A percentile compares a stretch with the other conserved stretches of the same genome.
Conservation (phyloP, 2,888 invertebrate species). For the Eurois occulta region DNA sequence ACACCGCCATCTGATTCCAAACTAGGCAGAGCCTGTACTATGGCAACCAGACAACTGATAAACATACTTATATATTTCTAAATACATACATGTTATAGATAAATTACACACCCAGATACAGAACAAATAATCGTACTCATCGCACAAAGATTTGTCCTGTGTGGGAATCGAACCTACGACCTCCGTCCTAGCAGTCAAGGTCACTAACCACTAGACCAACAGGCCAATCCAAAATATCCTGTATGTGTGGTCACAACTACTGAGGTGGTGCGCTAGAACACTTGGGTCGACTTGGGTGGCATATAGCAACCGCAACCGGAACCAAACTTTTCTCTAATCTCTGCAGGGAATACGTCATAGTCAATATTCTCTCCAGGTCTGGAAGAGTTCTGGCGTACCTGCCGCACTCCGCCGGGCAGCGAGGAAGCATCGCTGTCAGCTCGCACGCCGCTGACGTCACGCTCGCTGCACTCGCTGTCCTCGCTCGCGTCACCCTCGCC, state of each 20-base stretch:
- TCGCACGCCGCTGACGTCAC: constrained; percentile 87
- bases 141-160: too few species aligned
- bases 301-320: background rate
- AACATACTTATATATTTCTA: too few species aligned
- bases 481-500: constrained; percentile 81
- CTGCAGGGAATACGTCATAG: constrained; percentile 19
- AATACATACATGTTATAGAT: too few species aligned
- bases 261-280: background rate
- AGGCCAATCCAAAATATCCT: too few species aligned
- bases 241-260: background rate
- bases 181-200: too few species aligned
- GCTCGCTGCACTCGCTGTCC: constrained; percentile 87
- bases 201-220: too few species aligned
- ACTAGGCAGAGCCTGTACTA: too few species aligned
- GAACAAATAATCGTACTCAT: too few species aligned
- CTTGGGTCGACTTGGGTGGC: background rate
- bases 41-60: too few species aligned
- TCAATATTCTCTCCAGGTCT: constrained; percentile 73
- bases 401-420: constrained; percentile 88
- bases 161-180: too few species aligned
- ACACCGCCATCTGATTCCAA: too few species aligned
- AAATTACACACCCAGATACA: too few species aligned
- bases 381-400: constrained; percentile 88
- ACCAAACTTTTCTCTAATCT: background rate
- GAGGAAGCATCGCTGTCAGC: constrained; percentile 86